These are phyloP conservation scores for Axinella damicornis DNA, from an alignment of 37 sponge, comb jelly and placozoan species.

Conservation along the genomic window DNA sequence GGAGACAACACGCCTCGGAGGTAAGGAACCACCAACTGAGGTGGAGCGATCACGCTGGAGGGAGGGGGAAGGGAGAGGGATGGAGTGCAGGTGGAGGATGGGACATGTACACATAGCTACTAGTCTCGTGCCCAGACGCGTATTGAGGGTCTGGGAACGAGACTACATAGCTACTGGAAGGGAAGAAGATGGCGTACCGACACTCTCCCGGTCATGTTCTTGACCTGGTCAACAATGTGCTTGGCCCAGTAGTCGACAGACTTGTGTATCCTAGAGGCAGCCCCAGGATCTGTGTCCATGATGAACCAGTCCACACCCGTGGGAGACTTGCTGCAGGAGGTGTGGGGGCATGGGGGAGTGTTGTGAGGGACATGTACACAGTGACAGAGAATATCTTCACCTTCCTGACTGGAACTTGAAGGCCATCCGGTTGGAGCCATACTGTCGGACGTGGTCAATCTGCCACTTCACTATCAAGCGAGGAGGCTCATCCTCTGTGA, in stretches of 20 bases:
- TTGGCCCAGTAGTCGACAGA: conserved; percentile 82
- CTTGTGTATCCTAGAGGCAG: conserved; percentile 52
- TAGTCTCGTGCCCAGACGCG: not conserved
- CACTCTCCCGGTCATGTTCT: conserved; percentile 20
- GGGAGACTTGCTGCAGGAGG: conserved; percentile 58
- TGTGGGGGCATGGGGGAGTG: no score
- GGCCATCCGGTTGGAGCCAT: conserved; percentile 74
- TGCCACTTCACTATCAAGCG: conserved; percentile 82
- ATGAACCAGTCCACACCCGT: conserved; percentile 80
- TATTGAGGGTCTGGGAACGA: no score
- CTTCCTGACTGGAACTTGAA: conserved; percentile 85
- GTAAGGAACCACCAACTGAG: not conserved
- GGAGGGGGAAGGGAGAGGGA: not conserved
- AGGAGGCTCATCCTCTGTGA: conserved; percentile 50
- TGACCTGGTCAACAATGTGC: conserved; percentile 72
- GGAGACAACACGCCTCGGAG: not conserved
- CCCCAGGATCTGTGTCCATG: conserved; percentile 59
- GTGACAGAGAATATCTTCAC: conserved; percentile 9
- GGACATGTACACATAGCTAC: not conserved
- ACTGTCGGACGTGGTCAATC: conserved; percentile 86
- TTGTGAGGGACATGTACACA: conserved; percentile 1
- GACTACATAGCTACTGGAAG: no score
- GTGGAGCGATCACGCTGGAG: not conserved
- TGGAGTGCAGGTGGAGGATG: not conserved
- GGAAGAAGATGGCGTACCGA: no score